Evolutionary conservation across 2,797 vertebrate genomes (phyloP), one percentile per base, ranked within the genome.

Genomic region (Brachyrhaphis roseni): DNA sequence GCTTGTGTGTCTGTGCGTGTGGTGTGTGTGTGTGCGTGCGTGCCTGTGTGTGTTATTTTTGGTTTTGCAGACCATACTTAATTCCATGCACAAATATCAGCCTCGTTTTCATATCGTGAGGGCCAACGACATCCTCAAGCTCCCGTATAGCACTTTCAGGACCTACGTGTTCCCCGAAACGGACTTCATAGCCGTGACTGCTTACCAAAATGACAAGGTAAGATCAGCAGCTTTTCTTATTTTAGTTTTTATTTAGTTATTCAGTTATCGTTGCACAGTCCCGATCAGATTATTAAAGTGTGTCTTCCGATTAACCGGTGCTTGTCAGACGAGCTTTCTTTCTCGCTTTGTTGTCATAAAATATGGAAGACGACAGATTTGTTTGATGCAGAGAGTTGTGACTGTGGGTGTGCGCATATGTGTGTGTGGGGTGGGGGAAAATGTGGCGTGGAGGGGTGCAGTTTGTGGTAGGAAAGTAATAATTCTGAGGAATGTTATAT

Each of bases 141-240:
- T 99, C 12, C 98, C 98, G 5, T 99, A 99, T 80, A 99, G 98
- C 87, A 99, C 98, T 79, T 99, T 99, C 95, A 96, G 98, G 90
- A 99, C 98, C 1, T 99, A 99, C 74, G 97, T 99, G 84, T 99
- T 99, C 88, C 98, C 98, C 0, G 98, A 99, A 93, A 99, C 98
- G 0, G 98, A 99, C 88, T 99, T 99, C 96, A 99, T 99, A 74
- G 98, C 98, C 1, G 98, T 99, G 90, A 99, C 98, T 73, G 98
- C 98, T 82, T 99, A 99, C 96, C 98, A 99, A 93, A 99, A 99
- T 76, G 98, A 99, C 94, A 99, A 99, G 97, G 98, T 99, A 95
- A 96, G 93, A 78, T 20, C 72, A 43, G 72, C 23, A 26, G 46
- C 28, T n/a, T 45, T n/a, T 15, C n/a, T 70, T 51, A 16, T 62